phyloP scores from a whole-genome alignment of 2,797 vertebrate genomes.

The Prunella strophiata region DNA sequence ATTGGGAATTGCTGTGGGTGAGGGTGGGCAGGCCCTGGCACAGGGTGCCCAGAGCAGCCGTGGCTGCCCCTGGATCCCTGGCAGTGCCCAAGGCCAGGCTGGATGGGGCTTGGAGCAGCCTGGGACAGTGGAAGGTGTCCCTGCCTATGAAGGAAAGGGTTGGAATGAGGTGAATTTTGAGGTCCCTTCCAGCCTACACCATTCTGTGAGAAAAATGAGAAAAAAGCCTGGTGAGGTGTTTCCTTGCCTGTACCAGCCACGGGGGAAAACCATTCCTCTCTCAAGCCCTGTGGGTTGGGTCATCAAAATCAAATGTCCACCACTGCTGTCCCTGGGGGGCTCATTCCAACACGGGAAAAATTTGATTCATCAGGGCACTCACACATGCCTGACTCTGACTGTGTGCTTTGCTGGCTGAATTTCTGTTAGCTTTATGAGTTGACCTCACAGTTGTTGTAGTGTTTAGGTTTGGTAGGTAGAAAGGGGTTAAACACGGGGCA shows the following conservation, averaged over 20 bases:
- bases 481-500: neutral
- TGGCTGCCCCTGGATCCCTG: neutral
- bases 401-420: neutral
- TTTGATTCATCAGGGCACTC: neutral
- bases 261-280: neutral
- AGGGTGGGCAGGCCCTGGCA: neutral
- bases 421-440: neutral
- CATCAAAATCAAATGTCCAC: neutral
- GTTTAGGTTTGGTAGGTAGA: neutral
- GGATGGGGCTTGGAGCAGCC: accelerated
- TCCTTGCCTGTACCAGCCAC: accelerated
- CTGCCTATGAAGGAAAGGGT: neutral
- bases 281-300: accelerated
- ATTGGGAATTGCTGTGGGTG: neutral
- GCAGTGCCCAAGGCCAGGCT: accelerated
- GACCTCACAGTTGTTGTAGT: accelerated
- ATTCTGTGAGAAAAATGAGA: neutral
- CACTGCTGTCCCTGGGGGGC: neutral
- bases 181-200: neutral
- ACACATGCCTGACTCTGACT: accelerated
- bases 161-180: neutral
- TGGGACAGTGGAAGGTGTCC: accelerated
- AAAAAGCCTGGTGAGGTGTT: neutral
- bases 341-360: accelerated
- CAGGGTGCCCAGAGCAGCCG: neutral